Evolutionary conservation across 2,113 vertebrate species (phyloP), one percentile per base, ranked within the genome.

Genomic region (Mormyrus lacerda): DNA sequence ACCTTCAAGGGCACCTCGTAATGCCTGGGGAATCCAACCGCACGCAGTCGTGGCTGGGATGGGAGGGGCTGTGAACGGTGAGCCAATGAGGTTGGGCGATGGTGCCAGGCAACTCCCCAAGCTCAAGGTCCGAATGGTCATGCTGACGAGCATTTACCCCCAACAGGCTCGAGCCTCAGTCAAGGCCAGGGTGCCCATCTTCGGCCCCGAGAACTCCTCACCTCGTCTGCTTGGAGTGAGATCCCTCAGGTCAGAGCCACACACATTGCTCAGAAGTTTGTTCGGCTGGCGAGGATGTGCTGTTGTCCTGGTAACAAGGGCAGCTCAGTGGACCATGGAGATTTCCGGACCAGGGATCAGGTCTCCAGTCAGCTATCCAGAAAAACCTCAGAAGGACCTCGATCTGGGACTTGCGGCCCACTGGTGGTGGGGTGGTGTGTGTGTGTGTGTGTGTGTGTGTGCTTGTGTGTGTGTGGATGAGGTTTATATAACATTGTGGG

Each of bases 261-360:
- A 44, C 39, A 11, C 39, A 3, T 44, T 19, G 31, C 15, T 35
- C 69, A 39, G 69, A 13, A 76, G 35, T 79, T 42, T 19, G 15
- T 79, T 27, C 44, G 24, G 21, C 21, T 83, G 79, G 7, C 1
- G 10, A 47, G 44, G 39, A 84, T 84, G 82, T 24, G 42, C 24
- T 84, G 82, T 84, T 84, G 82, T 42, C 82, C 44, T n/a, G 82
- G 82, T 27, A 84, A 84, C 82, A 47, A 45, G 3, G 82, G 82
- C 85, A 31, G 45, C 48, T 24, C 85, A 51, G 85, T 86, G 45
- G n/a, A 87, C 48, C 50, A 27, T 35, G 3, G 50, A 35, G 50
- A 51, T 53, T 53, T 87, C 6, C 6, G 13, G 85, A n/a, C 73
- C 31, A 19, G 53, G 50, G 27, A 55, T 53, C 85, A 87, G 47